These are phyloP conservation scores for Anagyrus pseudococci DNA, from an alignment of 2,888 invertebrate species.

Conservation along the genomic window DNA sequence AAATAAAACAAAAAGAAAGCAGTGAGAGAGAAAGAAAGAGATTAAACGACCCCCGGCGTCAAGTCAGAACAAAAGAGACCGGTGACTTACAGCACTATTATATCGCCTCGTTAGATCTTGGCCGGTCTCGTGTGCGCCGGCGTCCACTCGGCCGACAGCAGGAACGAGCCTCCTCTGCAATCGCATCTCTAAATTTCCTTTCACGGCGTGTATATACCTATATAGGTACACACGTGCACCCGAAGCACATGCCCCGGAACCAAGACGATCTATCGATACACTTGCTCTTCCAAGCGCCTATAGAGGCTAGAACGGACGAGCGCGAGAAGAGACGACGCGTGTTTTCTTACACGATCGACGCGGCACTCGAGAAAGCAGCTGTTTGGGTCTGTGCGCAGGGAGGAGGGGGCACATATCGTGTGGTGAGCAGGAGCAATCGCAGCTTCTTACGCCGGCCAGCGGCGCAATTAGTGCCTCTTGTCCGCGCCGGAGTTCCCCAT, in stretches of 20 bases:
- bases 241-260: background rate
- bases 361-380: no score
- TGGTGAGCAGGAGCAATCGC: background rate
- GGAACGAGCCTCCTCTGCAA: background rate
- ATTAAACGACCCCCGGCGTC: no score
- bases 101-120: conserved; percentile 2
- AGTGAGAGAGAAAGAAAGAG: no score
- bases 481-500: conserved; percentile 43
- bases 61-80: no score
- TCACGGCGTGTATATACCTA: conserved; percentile 11
- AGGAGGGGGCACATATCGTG: no score
- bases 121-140: no score
- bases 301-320: background rate
- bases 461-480: conserved; percentile 24
- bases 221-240: background rate
- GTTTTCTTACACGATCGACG: conserved; percentile 25
- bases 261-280: conserved; percentile 21
- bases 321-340: conserved; percentile 12
- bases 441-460: conserved; percentile 12
- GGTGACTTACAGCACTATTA: conserved; percentile 6
- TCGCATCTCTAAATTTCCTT: conserved; percentile 16
- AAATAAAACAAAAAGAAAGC: no score
- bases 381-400: no score
- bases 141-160: background rate
- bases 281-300: background rate